Evolutionary conservation across 2,888 invertebrate genomes (phyloP).

Genomic region (Hirtodrosophila alboralis): DNA sequence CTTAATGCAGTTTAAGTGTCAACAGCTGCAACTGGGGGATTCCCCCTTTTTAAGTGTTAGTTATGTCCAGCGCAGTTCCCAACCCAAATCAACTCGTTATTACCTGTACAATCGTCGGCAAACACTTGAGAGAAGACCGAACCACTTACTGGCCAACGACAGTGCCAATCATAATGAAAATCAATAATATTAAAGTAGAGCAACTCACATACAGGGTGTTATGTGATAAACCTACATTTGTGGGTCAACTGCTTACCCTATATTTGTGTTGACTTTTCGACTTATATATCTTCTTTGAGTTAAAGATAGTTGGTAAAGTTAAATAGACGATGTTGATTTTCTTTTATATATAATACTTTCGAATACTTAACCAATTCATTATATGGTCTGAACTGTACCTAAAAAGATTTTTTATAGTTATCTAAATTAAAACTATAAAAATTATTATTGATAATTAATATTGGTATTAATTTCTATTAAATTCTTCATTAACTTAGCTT

Average conservation of each 20-base stretch:
- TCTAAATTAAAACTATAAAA: too few relatives aligned
- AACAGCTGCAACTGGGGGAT: conserved; percentile 45
- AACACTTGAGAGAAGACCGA: conserved; percentile 40
- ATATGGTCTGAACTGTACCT: too few relatives aligned
- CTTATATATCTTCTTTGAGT: too few relatives aligned
- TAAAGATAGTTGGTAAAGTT: too few relatives aligned
- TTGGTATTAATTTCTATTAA: too few relatives aligned
- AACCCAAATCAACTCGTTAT: background rate
- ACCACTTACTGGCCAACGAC: conserved; percentile 21
- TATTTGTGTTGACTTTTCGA: background rate
- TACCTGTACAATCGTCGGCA: conserved; percentile 37
- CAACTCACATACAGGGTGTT: conserved; percentile 33
- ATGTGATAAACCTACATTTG: background rate
- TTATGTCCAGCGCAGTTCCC: conserved; percentile 3
- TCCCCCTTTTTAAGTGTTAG: background rate
- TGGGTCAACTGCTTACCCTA: conserved; percentile 6
- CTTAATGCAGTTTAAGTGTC: conserved; percentile 52
- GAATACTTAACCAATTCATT: too few relatives aligned
- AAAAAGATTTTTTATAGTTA: too few relatives aligned
- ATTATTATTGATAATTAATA: too few relatives aligned
- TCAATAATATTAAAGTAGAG: conserved; percentile 58
- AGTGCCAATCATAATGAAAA: conserved; percentile 58
- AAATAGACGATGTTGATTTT: too few relatives aligned
- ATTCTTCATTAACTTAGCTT: too few relatives aligned
- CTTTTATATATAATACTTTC: too few relatives aligned